Conservation (phyloP, 2,797 vertebrate species). For the Lepus townsendii region DNA sequence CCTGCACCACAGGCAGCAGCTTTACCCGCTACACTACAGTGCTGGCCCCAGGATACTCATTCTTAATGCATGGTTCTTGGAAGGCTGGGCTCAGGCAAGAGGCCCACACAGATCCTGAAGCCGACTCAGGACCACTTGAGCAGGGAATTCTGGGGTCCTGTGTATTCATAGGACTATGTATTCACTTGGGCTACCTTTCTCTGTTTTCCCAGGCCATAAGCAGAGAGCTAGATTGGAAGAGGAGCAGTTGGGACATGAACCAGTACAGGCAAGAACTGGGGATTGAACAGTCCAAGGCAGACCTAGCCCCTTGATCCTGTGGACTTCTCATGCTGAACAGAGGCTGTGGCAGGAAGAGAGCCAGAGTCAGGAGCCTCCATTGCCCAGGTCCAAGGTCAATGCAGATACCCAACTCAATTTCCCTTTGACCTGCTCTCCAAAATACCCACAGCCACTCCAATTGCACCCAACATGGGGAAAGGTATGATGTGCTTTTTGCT, state of each 20-base stretch:
- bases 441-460: background rate
- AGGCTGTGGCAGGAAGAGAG: background rate
- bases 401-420: background rate
- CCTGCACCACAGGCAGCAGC: too few species aligned
- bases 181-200: too few species aligned
- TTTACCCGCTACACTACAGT: too few species aligned
- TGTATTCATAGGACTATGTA: background rate
- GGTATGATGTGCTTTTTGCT: background rate
- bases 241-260: too few species aligned
- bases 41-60: too few species aligned
- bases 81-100: background rate
- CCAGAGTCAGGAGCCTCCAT: background rate
- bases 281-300: background rate
- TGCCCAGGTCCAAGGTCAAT: background rate
- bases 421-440: background rate
- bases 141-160: background rate
- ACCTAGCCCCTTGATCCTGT: background rate
- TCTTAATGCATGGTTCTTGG: background rate
- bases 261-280: background rate
- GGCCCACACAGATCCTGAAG: background rate
- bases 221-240: too few species aligned
- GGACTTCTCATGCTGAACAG: background rate
- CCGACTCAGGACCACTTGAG: background rate
- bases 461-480: background rate
- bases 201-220: too few species aligned